Evolutionary conservation across 2,113 vertebrate genomes (phyloP).

Genomic region (Dryoscopus gambensis): DNA sequence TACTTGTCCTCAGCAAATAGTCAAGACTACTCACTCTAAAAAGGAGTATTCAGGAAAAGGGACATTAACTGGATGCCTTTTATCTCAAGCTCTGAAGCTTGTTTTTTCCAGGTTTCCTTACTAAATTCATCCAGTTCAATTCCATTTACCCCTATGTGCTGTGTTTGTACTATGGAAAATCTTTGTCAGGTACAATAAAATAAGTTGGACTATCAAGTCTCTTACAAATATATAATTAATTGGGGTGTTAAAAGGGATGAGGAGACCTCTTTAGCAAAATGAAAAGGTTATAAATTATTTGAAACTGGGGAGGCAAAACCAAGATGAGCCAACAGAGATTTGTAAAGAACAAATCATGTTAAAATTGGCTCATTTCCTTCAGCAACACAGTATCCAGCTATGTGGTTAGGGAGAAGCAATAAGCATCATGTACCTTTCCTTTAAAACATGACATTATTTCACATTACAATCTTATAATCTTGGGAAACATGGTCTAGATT

Average conservation of each 20-base stretch:
- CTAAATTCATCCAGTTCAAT: not conserved
- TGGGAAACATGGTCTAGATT: not conserved
- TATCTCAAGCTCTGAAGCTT: not conserved
- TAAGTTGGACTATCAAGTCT: not conserved
- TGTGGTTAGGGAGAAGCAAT: not conserved
- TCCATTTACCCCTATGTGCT: not conserved
- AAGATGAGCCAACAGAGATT: not conserved
- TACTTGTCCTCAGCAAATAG: not conserved
- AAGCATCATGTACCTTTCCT: not conserved
- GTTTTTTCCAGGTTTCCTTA: not conserved
- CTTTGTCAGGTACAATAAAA: not conserved
- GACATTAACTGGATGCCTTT: not conserved
- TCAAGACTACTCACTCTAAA: not conserved
- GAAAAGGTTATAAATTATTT: slow-evolving; percentile 8
- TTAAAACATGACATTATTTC: slow-evolving; percentile 29
- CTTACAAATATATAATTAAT: slow-evolving; percentile 11
- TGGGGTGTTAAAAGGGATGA: not conserved
- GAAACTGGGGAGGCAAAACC: not conserved
- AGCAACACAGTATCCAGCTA: not conserved
- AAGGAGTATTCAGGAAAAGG: not conserved
- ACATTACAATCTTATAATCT: not conserved
- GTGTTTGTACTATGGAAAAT: not conserved
- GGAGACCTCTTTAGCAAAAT: not conserved
- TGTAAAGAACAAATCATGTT: not conserved
- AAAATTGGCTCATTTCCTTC: not conserved